phyloP scores from a whole-genome alignment of 2,797 vertebrate species.

The Rhynchonycteris naso region DNA sequence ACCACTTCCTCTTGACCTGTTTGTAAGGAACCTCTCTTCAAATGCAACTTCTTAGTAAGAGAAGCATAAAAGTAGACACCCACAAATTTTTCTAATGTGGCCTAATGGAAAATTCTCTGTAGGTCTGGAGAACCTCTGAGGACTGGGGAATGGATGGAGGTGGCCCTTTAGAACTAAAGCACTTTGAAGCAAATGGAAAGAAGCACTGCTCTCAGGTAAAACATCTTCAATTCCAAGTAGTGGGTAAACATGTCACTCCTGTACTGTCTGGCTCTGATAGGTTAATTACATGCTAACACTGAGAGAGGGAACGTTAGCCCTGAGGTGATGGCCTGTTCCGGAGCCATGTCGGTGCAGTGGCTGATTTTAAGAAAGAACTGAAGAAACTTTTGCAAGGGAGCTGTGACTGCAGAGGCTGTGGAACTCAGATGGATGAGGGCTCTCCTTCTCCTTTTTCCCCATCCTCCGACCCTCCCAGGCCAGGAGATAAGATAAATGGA shows the following conservation, averaged over 20 bases:
- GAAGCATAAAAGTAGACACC: neutral
- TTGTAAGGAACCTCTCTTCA: constrained; percentile 36
- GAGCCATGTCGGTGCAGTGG: neutral
- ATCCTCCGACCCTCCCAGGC: neutral
- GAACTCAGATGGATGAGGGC: neutral
- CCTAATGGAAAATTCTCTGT: neutral
- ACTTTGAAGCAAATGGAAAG: neutral
- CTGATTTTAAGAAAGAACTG: neutral
- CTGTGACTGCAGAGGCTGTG: neutral
- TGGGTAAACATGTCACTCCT: neutral
- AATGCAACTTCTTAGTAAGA: neutral
- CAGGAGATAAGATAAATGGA: neutral
- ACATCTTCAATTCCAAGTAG: neutral
- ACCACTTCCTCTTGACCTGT: neutral
- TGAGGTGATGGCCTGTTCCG: neutral
- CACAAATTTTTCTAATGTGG: neutral
- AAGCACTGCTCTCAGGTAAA: neutral
- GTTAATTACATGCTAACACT: neutral
- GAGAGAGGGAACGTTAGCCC: neutral
- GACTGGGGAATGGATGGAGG: neutral
- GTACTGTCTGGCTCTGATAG: neutral
- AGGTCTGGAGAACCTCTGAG: neutral
- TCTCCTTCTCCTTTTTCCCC: too few species aligned
- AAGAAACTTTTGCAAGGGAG: neutral
- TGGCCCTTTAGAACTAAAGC: neutral